Base-by-base conservation (phyloP, 2,888 invertebrate species). In the Aphidoletes aphidimyza region DNA sequence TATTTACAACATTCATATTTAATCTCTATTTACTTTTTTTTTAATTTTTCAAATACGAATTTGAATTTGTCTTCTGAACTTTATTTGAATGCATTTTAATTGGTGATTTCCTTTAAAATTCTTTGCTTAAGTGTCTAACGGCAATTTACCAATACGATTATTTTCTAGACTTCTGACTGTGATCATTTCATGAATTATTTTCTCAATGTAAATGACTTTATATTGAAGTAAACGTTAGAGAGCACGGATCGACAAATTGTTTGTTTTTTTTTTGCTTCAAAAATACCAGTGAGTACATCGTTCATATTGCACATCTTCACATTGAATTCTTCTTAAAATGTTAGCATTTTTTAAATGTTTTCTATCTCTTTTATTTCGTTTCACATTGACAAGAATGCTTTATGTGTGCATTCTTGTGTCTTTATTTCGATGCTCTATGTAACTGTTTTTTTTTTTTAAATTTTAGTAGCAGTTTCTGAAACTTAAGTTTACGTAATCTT, bases 1-100 rank as follows among this genome's bases (percentile, higher is more conserved):
- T 69, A 69, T 69, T 69, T 69, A 69, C 69, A 69, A 69, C 69
- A 69, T 69, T 69, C 69, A 69, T 69, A 69, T 69, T 69, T 30
- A 69, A 69, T 14, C 30, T 69, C n/a, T n/a, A 69, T 34, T 30
- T 22, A 54, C 54, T 54, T 54, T 30, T 2, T 69, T 26, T 8
- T 30, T 26, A 30, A 30, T 30, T 69, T 11, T 69, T 69, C 14
- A 19, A 30, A 2, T 69, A 2, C 30, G 8, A 30, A 5, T 69
- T n/a, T 3, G n/a, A n/a, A n/a, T 54, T 54, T 54, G 1, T 11
- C n/a, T 30, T 30, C 69, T 42, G 42, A 69, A 30, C 69, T 69
- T 17, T 30, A 34, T 69, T 69, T n/a, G 30, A 69, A 69, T 69
- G 69, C 11, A 69, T 30, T 69, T n/a, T n/a, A n/a, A 69, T 30